phyloP scores from a whole-genome alignment of 2,888 invertebrate genomes.

The Xestia ashworthii region DNA sequence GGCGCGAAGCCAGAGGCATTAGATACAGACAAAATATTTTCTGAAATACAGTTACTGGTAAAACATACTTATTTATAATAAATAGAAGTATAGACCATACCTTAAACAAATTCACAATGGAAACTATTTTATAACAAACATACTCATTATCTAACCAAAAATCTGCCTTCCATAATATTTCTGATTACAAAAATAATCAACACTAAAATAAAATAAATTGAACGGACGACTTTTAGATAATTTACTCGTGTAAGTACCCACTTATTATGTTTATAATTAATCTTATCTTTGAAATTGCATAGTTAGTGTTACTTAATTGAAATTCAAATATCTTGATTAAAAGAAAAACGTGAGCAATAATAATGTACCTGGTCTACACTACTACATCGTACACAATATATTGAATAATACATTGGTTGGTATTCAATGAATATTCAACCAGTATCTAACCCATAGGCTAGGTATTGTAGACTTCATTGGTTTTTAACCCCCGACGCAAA shows the following conservation, averaged over 20 bases:
- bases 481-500: neutral
- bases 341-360: slow-evolving; percentile 28
- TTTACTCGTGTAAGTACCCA: neutral
- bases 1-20: neutral
- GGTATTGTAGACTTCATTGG: neutral
- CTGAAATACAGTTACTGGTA: neutral
- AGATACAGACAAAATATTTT: neutral
- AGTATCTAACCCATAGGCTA: neutral
- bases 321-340: slow-evolving; percentile 24
- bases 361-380: neutral
- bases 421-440: neutral
- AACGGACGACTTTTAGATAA: neutral
- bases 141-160: neutral
- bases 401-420: neutral
- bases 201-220: neutral
- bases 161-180: neutral
- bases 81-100: neutral
- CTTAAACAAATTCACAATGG: neutral
- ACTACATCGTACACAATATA: neutral
- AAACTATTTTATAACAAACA: slow-evolving; percentile 1
- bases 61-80: neutral
- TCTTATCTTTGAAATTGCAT: neutral
- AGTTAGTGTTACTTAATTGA: neutral
- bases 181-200: slow-evolving; percentile 2
- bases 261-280: neutral